Percentiles rank a stretch among this genome's conserved stretches.
Evolutionary conservation across 1,140 invertebrate genomes (phyloP).

Genomic region (Onthophagus taurus): DNA sequence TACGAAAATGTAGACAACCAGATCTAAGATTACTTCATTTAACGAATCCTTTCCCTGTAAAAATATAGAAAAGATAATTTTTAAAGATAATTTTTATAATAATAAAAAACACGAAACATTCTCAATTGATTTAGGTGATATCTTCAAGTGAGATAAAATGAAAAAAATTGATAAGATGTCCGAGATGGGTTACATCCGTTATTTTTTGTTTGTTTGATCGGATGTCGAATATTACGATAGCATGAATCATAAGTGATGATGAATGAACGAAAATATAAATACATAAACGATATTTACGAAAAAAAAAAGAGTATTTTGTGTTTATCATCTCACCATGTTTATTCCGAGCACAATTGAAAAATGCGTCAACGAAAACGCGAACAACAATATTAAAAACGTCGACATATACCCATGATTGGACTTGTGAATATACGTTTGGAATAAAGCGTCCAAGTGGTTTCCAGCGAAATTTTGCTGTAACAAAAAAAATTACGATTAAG

Average conservation of each 20-base stretch:
- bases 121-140: too few relatives aligned
- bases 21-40: conserved; percentile 33
- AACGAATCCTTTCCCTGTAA: conserved; percentile 35
- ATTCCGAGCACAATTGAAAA: conserved; percentile 44
- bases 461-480: conserved; percentile 64
- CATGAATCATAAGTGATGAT: too few relatives aligned
- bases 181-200: too few relatives aligned
- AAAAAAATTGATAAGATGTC: too few relatives aligned
- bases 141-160: too few relatives aligned
- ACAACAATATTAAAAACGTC: conserved; percentile 60
- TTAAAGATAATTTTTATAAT: background rate
- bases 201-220: too few relatives aligned
- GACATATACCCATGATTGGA: conserved; percentile 68
- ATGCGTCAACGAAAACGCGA: conserved; percentile 52
- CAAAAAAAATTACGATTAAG: conserved; percentile 15
- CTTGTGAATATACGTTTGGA: conserved; percentile 61
- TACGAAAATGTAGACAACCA: conserved; percentile 38
- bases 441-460: conserved; percentile 61
- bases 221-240: too few relatives aligned
- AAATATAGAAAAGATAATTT: conserved; percentile 2
- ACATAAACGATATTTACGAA: too few relatives aligned
- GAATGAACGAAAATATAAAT: too few relatives aligned
- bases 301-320: too few relatives aligned
- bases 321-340: conserved; percentile 14
- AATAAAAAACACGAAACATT: too few relatives aligned